A percentile compares a stretch with the other conserved stretches of the same genome.
phyloP scores from a whole-genome alignment of 2,888 invertebrate genomes.

The Hydraecia micacea region DNA sequence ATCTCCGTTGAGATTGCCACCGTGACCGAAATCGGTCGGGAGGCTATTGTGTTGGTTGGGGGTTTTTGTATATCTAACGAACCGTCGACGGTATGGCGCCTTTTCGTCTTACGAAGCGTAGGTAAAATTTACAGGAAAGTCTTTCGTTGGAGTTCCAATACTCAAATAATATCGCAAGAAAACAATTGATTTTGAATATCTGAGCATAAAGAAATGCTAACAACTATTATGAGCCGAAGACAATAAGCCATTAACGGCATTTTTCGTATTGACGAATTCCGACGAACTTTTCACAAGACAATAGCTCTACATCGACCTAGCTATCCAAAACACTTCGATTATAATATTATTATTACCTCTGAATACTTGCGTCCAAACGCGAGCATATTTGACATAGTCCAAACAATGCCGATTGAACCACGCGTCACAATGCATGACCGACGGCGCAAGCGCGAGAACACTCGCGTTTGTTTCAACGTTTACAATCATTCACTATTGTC shows the following conservation, averaged over 20 bases:
- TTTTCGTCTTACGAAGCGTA: neutral
- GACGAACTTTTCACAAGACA: constrained; percentile 38
- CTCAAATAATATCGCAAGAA: neutral
- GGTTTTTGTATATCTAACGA: neutral
- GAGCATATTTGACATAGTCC: constrained; percentile 55
- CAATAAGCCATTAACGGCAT: constrained; percentile 35
- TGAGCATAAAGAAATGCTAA: constrained; percentile 14
- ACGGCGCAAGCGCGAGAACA: constrained; percentile 46
- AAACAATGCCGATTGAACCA: constrained; percentile 60
- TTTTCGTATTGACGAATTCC: constrained; percentile 33
- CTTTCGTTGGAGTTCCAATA: constrained; percentile 3
- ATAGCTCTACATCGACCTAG: constrained; percentile 24
- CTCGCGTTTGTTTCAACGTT: constrained; percentile 54
- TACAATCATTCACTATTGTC: constrained; percentile 66
- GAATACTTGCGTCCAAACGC: constrained; percentile 44
- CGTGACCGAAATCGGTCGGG: no score
- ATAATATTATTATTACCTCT: constrained; percentile 47
- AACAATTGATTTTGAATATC: constrained; percentile 14
- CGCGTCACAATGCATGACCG: constrained; percentile 58
- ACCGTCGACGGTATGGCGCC: neutral
- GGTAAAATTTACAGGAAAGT: neutral
- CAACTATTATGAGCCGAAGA: constrained; percentile 22
- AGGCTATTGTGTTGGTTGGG: no score
- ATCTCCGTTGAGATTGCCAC: no score
- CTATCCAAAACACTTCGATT: constrained; percentile 40